Percentiles rank a stretch among this genome's conserved stretches.
These are phyloP conservation scores for Colinus virginianus DNA, from an alignment of 2,113 vertebrate genomes.

Conservation along the genomic window DNA sequence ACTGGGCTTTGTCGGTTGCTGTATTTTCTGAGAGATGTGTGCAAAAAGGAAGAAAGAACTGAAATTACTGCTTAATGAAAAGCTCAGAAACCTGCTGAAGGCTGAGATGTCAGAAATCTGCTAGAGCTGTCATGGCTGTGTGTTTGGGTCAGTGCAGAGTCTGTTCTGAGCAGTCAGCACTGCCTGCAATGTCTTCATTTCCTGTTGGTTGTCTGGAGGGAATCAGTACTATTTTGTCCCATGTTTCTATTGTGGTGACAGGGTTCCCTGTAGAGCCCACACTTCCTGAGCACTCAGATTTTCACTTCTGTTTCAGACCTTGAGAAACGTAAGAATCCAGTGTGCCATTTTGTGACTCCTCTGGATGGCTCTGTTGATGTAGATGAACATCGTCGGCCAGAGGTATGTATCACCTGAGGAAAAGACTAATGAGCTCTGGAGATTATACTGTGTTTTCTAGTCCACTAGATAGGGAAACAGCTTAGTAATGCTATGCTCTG, in stretches of 20 bases:
- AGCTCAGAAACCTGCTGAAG: not conserved
- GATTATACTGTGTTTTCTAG: not conserved
- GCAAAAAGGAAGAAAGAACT: not conserved
- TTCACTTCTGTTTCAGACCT: constrained; percentile 81
- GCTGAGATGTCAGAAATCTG: too few species aligned
- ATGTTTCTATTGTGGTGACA: not conserved
- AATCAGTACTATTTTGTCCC: not conserved
- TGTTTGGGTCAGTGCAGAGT: not conserved
- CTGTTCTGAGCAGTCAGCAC: not conserved
- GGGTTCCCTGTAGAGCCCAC: not conserved
- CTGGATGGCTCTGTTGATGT: constrained; percentile 90
- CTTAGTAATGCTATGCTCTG: not conserved
- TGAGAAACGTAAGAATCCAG: constrained; percentile 93
- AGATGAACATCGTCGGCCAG: constrained; percentile 88
- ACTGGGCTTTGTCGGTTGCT: not conserved
- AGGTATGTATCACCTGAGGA: constrained; percentile 76
- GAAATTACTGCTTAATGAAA: not conserved
- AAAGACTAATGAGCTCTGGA: not conserved
- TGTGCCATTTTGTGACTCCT: constrained; percentile 96
- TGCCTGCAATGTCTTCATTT: not conserved
- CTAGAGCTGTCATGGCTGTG: not conserved
- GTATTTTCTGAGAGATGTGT: fast-evolving
- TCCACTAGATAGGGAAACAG: not conserved
- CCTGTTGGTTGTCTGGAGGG: not conserved
- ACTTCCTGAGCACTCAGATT: fast-evolving